Evolutionary conservation across 2,113 vertebrate genomes (phyloP).

Genomic region (Chinchilla lanigera): DNA sequence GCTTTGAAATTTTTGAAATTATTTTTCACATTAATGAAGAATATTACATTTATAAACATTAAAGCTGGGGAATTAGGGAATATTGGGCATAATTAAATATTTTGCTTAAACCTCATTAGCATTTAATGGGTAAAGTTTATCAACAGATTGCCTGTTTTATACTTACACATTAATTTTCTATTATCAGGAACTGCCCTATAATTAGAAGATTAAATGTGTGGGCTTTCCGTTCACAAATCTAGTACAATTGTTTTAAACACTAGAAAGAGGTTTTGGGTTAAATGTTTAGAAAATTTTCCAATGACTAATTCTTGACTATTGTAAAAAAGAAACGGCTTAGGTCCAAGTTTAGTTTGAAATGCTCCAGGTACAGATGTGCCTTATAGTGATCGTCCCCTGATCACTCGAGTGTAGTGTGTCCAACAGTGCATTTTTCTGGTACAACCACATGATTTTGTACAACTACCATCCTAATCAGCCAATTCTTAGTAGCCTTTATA

Average conservation of each 20-base stretch:
- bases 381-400: not conserved
- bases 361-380: not conserved
- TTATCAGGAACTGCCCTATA: not conserved
- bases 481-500: slow-evolving; percentile 18
- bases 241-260: slow-evolving; percentile 39
- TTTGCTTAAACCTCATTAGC: slow-evolving; percentile 39
- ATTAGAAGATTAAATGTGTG: slow-evolving; percentile 11
- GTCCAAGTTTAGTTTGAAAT: slow-evolving; percentile 18
- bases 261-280: not conserved
- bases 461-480: not conserved
- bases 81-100: slow-evolving; percentile 40
- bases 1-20: slow-evolving; percentile 36
- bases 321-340: slow-evolving; percentile 38
- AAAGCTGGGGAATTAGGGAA: not conserved
- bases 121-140: slow-evolving; percentile 44
- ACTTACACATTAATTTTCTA: slow-evolving; percentile 61
- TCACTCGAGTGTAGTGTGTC: not conserved
- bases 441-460: not conserved
- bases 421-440: not conserved
- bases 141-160: not conserved
- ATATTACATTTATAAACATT: slow-evolving; percentile 20
- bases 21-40: not conserved
- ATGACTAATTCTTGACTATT: slow-evolving; percentile 27
- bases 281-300: slow-evolving; percentile 43
- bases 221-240: slow-evolving; percentile 31